These are phyloP conservation scores for Poeciliopsis infans DNA, from an alignment of 2,797 vertebrate species.

Conservation along the genomic window DNA sequence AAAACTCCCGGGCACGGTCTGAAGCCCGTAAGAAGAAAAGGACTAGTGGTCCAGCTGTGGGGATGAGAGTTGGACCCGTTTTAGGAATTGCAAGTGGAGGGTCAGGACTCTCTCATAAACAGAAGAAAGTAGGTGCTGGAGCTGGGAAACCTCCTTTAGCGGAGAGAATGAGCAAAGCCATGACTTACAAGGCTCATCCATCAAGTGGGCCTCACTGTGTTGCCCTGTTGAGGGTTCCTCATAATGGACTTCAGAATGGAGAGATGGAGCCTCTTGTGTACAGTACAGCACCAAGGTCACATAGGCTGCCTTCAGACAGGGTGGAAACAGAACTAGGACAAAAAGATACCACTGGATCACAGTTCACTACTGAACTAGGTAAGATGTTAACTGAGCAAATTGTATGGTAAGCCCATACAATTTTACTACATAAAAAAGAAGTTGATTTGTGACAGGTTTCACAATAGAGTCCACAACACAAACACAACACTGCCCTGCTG, in stretches of 20 bases:
- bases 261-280: constrained; percentile 85
- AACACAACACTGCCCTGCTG: neutral
- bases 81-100: constrained; percentile 48
- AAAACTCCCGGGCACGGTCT: constrained; percentile 82
- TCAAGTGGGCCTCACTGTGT: constrained; percentile 87
- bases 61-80: constrained; percentile 57
- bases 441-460: neutral
- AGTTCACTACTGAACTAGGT: constrained; percentile 87
- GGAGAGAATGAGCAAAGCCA: constrained; percentile 87
- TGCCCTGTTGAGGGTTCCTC: constrained; percentile 85
- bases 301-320: constrained; percentile 65
- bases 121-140: constrained; percentile 76
- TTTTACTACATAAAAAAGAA: neutral
- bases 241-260: constrained; percentile 90
- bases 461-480: neutral
- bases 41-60: constrained; percentile 75
- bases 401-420: neutral
- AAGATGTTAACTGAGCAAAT: constrained; percentile 51
- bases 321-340: constrained; percentile 75
- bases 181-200: constrained; percentile 86
- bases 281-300: constrained; percentile 81
- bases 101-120: constrained; percentile 78
- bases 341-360: constrained; percentile 77
- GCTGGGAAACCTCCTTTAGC: constrained; percentile 79
- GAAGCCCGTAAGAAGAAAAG: constrained; percentile 89